Evolutionary conservation across 2,888 invertebrate genomes (phyloP).

Genomic region (Silvanus unidentatus): DNA sequence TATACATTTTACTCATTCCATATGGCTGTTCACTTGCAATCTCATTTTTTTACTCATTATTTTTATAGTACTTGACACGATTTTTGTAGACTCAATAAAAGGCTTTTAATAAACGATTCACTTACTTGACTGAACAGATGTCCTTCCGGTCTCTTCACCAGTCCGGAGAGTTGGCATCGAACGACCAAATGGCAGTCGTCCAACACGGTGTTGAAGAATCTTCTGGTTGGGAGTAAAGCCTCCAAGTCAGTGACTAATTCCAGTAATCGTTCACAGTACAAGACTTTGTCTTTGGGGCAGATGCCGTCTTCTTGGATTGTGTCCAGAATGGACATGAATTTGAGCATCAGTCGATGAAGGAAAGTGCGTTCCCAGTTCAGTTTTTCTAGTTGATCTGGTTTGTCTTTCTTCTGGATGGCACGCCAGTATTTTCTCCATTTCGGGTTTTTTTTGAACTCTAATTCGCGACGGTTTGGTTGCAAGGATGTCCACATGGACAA

Average conservation of each 20-base stretch:
- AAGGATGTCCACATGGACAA: slow-evolving; percentile 90
- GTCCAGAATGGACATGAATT: slow-evolving; percentile 79
- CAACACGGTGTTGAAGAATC: slow-evolving; percentile 94
- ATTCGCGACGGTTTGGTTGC: slow-evolving; percentile 75
- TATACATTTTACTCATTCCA: background rate
- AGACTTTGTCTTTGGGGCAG: slow-evolving; percentile 53
- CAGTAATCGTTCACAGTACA: slow-evolving; percentile 91
- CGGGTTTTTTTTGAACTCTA: slow-evolving; percentile 78
- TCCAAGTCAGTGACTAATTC: slow-evolving; percentile 95
- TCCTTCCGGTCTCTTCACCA: slow-evolving; percentile 72
- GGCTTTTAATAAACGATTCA: slow-evolving; percentile 20
- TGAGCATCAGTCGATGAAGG: slow-evolving; percentile 76
- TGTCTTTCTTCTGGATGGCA: slow-evolving; percentile 80
- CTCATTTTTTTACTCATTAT: background rate
- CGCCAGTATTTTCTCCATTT: slow-evolving; percentile 92
- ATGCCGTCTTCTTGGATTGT: slow-evolving; percentile 61
- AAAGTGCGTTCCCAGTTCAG: slow-evolving; percentile 82
- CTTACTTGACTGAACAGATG: slow-evolving; percentile 87
- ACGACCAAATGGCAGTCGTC: slow-evolving; percentile 93
- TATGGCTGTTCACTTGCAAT: too few relatives aligned
- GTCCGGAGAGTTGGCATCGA: slow-evolving; percentile 73
- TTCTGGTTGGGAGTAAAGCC: slow-evolving; percentile 86
- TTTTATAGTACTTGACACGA: background rate
- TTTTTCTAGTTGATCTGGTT: slow-evolving; percentile 61
- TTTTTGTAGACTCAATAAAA: background rate